Evolutionary conservation across 2,888 invertebrate genomes (phyloP).

Genomic region (Torymus tubicola): DNA sequence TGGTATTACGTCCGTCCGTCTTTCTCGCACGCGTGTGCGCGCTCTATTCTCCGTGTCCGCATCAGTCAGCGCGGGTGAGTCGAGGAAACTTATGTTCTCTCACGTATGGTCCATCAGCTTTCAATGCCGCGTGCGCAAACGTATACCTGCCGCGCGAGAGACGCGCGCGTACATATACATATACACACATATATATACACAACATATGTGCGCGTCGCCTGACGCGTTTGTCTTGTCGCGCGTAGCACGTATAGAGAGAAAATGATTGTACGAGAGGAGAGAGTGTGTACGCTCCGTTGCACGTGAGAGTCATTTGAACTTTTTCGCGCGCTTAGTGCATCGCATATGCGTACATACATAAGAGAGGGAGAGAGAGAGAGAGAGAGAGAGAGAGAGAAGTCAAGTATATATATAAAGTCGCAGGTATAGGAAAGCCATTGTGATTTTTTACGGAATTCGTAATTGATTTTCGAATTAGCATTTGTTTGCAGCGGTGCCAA

Average conservation of each 20-base stretch:
- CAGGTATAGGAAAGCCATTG: not conserved
- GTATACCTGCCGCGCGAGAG: not conserved
- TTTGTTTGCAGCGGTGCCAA: not conserved
- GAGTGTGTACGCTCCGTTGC: not conserved
- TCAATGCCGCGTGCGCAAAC: not conserved
- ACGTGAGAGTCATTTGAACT: conserved; percentile 36
- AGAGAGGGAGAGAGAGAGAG: no score
- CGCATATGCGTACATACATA: no score
- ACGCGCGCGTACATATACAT: not conserved
- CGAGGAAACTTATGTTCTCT: conserved; percentile 45
- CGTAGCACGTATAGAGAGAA: not conserved
- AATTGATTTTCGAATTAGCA: conserved; percentile 20
- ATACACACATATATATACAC: not conserved
- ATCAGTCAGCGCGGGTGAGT: conserved; percentile 19
- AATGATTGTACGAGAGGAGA: conserved; percentile 17
- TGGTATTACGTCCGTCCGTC: conserved; percentile 18
- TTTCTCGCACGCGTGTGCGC: not conserved
- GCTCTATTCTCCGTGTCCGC: conserved; percentile 7
- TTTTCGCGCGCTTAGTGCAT: not conserved
- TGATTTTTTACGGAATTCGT: conserved; percentile 26
- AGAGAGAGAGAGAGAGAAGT: no score
- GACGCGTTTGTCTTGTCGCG: conserved; percentile 47
- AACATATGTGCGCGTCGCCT: conserved; percentile 6
- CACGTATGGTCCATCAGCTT: conserved; percentile 39
- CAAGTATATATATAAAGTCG: not conserved